These are phyloP conservation scores for Seladonia tumulorum DNA, from an alignment of 2,888 invertebrate genomes.

Conservation along the genomic window DNA sequence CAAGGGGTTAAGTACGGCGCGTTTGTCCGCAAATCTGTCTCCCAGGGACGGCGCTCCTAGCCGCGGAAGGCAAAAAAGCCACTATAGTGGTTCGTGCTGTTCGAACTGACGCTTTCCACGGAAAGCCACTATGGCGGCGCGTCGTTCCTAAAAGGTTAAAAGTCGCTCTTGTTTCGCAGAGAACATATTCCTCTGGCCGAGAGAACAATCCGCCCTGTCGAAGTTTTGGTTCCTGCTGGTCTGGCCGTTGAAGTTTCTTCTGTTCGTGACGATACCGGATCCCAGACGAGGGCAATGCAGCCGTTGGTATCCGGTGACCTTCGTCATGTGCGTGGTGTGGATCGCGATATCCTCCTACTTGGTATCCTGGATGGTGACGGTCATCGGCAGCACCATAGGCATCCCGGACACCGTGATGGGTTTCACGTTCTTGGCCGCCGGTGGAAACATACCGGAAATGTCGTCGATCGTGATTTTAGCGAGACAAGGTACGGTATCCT, in stretches of 20 bases:
- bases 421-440: conserved; percentile 95
- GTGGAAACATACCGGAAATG: conserved; percentile 94
- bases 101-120: too few species aligned
- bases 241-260: conserved; percentile 89
- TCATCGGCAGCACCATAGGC: conserved; percentile 91
- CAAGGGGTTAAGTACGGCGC: too few species aligned
- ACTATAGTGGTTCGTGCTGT: too few species aligned
- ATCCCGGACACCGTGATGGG: conserved; percentile 96
- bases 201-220: conserved; percentile 59
- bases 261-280: conserved; percentile 90
- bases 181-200: conserved; percentile 76
- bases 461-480: conserved; percentile 94
- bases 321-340: conserved; percentile 94
- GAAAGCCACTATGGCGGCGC: too few species aligned
- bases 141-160: too few species aligned
- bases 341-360: conserved; percentile 94
- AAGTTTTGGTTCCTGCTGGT: conserved; percentile 89
- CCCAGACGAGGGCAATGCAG: conserved; percentile 85
- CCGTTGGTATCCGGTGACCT: conserved; percentile 90
- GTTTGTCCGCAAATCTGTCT: too few species aligned
- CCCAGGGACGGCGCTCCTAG: too few species aligned
- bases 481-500: conserved; percentile 88
- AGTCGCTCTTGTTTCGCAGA: conserved; percentile 63
- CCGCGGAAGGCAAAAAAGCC: too few species aligned
- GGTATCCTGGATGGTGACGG: conserved; percentile 96